Evolutionary conservation across 2,888 invertebrate genomes (phyloP).

Genomic region (Pyralis farinalis): DNA sequence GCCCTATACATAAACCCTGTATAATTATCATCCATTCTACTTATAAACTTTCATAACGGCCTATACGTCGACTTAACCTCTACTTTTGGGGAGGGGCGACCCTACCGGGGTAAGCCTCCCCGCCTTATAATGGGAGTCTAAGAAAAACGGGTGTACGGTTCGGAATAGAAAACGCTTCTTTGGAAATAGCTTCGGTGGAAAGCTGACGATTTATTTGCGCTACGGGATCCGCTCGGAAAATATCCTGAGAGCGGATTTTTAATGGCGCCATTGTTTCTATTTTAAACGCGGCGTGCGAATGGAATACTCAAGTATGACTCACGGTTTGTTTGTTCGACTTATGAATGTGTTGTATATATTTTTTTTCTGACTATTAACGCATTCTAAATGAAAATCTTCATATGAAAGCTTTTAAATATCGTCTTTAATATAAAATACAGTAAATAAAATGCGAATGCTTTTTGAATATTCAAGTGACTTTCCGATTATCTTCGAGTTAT

Average conservation of each 20-base stretch:
- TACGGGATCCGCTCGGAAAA: slow-evolving; percentile 77
- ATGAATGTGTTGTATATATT: slow-evolving; percentile 8
- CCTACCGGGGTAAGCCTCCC: slow-evolving; percentile 43
- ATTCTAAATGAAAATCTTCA: slow-evolving; percentile 5
- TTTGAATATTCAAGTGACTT: slow-evolving; percentile 3
- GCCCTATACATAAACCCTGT: slow-evolving; percentile 67
- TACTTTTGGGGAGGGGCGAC: slow-evolving; percentile 59
- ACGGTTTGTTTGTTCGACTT: slow-evolving; percentile 36
- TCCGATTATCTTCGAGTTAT: no score
- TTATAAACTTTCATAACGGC: slow-evolving; percentile 81
- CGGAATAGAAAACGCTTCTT: slow-evolving; percentile 80
- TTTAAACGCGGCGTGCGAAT: slow-evolving; percentile 76
- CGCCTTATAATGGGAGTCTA: slow-evolving; percentile 75
- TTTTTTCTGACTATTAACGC: slow-evolving; percentile 1
- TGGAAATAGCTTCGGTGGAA: slow-evolving; percentile 79
- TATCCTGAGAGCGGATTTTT: slow-evolving; percentile 78
- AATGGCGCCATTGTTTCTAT: slow-evolving; percentile 78
- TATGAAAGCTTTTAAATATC: slow-evolving; percentile 1
- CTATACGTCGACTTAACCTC: slow-evolving; percentile 80
- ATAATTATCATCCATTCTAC: slow-evolving; percentile 81
- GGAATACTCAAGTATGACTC: slow-evolving; percentile 67
- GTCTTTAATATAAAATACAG: slow-evolving; percentile 1
- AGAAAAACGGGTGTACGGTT: slow-evolving; percentile 79
- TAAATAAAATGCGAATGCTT: neutral
- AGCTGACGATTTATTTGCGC: slow-evolving; percentile 76